phyloP scores from a whole-genome alignment of 2,113 vertebrate species.

The Carlito syrichta region DNA sequence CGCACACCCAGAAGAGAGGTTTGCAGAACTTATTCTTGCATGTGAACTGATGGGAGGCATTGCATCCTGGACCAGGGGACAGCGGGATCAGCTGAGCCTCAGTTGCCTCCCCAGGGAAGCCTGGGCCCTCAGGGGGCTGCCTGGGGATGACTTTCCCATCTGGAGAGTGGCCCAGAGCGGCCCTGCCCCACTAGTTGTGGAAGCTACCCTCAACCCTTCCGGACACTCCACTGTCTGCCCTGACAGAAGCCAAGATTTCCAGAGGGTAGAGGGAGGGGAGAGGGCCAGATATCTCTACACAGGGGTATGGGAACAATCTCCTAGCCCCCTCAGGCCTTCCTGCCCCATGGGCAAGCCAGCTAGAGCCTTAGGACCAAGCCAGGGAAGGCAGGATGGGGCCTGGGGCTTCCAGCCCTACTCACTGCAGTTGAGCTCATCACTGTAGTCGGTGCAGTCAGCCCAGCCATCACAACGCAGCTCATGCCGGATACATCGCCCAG shows the following conservation, averaged over 20 bases:
- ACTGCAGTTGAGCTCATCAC: constrained; percentile 90
- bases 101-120: neutral
- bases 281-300: neutral
- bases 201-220: neutral
- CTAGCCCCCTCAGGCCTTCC: neutral
- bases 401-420: constrained; percentile 65
- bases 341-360: accelerated
- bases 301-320: neutral
- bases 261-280: neutral
- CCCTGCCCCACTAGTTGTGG: neutral
- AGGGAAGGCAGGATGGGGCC: neutral
- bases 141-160: neutral
- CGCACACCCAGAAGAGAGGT: constrained; percentile 91
- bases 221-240: neutral
- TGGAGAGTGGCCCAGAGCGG: accelerated
- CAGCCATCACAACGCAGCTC: constrained; percentile 92
- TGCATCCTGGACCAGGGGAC: constrained; percentile 67
- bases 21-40: constrained; percentile 92
- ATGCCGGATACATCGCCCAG: constrained; percentile 82
- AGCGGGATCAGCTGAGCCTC: neutral
- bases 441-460: constrained; percentile 92
- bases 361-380: neutral
- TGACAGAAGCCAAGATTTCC: neutral
- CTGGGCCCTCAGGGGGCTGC: neutral
- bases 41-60: constrained; percentile 73